Base-by-base conservation (phyloP, 2,888 invertebrate genomes). In the Iselma pallidipennis region DNA sequence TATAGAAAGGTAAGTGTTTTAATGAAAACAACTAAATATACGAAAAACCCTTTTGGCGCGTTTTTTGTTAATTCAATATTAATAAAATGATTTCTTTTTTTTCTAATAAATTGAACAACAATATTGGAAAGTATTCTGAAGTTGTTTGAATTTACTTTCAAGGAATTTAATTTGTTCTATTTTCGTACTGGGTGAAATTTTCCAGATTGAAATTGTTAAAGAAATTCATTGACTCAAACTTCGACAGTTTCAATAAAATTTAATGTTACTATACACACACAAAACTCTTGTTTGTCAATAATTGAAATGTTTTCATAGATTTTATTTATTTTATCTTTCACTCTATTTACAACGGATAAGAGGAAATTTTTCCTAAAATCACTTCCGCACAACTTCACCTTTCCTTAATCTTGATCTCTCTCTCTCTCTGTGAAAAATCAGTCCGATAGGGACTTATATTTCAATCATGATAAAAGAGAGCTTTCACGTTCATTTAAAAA, bases 181-280 rank as follows among this genome's bases (percentile, higher is more conserved):
- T 31, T 5, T 19, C 23, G 25, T 33, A 21, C 25, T 37, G n/a
- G 9, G 33, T 16, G 49, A 55, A 26, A 50, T 60, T 55, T 55
- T 26, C 50, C 49, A 55, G 37, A 60, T 45, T 55, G 55, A 55
- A 55, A 55, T 55, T 55, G 45, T 55, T 60, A 10, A 14, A 49
- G 23, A 26, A 57, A 54, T 52, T 57, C 49, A 45, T 49, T 57
- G 49, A 52, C 57, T 55, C 29, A 49, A 57, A 61, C 53, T 52
- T 61, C 23, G 28, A 49, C 49, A 55, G 10, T 50, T 33, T 53
- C 53, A 16, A 54, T 57, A 57, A 54, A 61, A 61, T 57, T 61
- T 61, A 57, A 57, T 53, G 49, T 49, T 7, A 51, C 37, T 55
- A 37, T 16, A 37, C 16, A 9, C 14, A 42, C 16, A 9, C 14